Evolutionary conservation across 2,888 invertebrate genomes (phyloP), one percentile per base, ranked within the genome.

Genomic region (Euproctis similis): DNA sequence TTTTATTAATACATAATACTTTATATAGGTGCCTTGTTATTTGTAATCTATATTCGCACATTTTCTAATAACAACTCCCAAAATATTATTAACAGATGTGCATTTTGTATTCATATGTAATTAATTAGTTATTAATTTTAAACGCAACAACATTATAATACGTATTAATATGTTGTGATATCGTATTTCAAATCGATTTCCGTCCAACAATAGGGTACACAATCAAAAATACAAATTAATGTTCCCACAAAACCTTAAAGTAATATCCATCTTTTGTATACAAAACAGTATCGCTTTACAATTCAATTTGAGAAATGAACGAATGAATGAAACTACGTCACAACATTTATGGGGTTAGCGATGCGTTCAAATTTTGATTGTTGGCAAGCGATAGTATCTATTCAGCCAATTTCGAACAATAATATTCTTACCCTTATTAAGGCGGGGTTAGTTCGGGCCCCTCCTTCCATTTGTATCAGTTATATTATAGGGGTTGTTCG

Each of bases 191-290:
- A 37, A 38, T 38, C 40, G 35, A 55, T 54, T 50, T 53, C 46
- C 37, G 34, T 40, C 24, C 28, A 54, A 67, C 59, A 68, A 62
- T n/a, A 29, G 19, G 51, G 34, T 53, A 53, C 41, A 57, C 45
- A 61, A 68, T 74, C 67, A 57, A 56, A 66, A 73, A 69, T 74
- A 4, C 77, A 73, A 77, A 78, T 82, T 78, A 81, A 78, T 82
- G 69, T 82, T 81, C 82, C 70, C 84, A 84, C 81, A 82, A 73
- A 67, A 73, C 74, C 72, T 72, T 81, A 81, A 77, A 76, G 72
- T 82, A 76, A 81, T 84, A 78, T 73, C 65, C 71, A 71, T 55
- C 74, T 69, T 70, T 84, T 82, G 81, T 81, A 65, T 63, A 62
- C 56, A 65, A n/a, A 72, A 76, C 68, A 74, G 81, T 84, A 81